Base-by-base conservation (phyloP, 2,888 invertebrate genomes). In the Tetramorium bicarinatum region DNA sequence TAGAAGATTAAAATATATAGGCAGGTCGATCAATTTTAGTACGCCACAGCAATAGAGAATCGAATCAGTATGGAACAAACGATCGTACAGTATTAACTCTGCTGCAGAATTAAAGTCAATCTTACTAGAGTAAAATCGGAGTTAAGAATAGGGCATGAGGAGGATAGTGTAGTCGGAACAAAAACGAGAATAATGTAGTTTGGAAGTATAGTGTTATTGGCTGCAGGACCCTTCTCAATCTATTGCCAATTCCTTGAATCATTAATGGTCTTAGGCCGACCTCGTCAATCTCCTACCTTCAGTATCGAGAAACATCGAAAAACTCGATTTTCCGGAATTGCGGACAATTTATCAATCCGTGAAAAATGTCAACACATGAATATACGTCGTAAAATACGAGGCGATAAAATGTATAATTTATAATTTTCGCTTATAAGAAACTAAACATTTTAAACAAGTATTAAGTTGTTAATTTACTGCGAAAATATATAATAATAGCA, bases 51-150 rank as follows among this genome's bases (percentile, higher is more conserved):
- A 38, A 71, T 79, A 47, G 54, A 25, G 0, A 79, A 79, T 61
- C 59, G 79, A 79, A 79, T 79, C 79, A 79, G 71, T 79, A 79
- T 59, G 44, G 29, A 49, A 54, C 25, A 62, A 72, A 47, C 71
- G 62, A 44, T 87, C 83, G 75, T 93, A 87, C 85, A 91, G 90
- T 91, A 92, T 93, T 93, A 86, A 92, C 86, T 84, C 85, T 86
- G 89, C 89, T 93, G 89, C 91, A 93, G 89, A 92, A 93, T 93
- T 93, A 89, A 93, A 93, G 90, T 89, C 92, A 92, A 93, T 93
- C 91, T 93, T 91, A 90, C 89, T 87, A 87, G 91, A 34, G 88
- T 90, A 89, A 91, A 87, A 88, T 85, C 84, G 87, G 61, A 87
- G 82, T 86, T 85, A 88, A 87, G 83, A 88, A 87, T 85, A 87